Conservation (phyloP, 2,113 vertebrate genomes). For the Charina bottae region DNA sequence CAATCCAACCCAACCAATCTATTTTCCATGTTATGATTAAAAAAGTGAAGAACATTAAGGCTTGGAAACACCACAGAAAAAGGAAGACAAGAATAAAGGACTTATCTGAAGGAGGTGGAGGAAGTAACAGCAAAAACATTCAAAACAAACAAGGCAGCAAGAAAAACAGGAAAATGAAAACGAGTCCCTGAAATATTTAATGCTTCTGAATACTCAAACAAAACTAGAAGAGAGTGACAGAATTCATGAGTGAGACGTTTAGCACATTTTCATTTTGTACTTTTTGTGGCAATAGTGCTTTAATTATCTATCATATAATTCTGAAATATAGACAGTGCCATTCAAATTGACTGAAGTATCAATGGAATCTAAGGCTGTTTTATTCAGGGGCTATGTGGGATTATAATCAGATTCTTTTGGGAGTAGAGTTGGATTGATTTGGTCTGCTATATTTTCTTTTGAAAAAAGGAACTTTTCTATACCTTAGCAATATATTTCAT, state of each 20-base stretch:
- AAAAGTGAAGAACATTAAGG: neutral
- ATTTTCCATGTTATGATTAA: neutral
- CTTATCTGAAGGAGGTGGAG: neutral
- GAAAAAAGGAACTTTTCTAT: neutral
- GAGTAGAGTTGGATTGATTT: neutral
- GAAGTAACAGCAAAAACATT: neutral
- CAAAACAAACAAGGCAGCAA: too few species aligned
- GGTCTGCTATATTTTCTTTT: neutral
- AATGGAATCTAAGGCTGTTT: rapidly evolving
- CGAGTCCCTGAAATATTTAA: neutral
- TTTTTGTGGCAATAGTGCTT: neutral
- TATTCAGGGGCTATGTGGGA: neutral
- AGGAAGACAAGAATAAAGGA: neutral
- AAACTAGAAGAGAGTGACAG: neutral
- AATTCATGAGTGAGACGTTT: neutral
- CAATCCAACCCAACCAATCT: neutral
- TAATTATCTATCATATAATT: neutral
- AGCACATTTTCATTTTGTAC: neutral
- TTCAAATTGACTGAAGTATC: rapidly evolving
- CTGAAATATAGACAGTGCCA: neutral
- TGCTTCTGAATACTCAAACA: neutral
- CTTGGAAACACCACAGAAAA: neutral
- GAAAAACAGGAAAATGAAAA: neutral
- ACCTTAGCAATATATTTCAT: neutral
- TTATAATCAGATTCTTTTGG: neutral